Base-by-base conservation (phyloP, 2,113 vertebrate species). In the Melospiza melodia region DNA sequence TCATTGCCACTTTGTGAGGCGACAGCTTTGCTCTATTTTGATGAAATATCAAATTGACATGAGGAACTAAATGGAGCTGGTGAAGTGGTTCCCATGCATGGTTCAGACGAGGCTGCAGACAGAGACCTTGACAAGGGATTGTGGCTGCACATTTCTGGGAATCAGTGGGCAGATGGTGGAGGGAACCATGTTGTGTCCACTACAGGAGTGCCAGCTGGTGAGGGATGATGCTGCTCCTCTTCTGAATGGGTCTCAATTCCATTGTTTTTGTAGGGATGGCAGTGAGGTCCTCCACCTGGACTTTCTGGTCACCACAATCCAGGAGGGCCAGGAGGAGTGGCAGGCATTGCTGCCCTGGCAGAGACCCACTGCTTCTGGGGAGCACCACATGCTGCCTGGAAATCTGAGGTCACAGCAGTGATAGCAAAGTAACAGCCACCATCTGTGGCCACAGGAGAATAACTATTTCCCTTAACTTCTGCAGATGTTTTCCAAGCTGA, bases 1-100 rank as follows among this genome's bases (percentile, higher is more conserved):
- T 17, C 12, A 37, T 74, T 5, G 0, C 11, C 3, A 9, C 12
- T 84, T 39, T 63, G 37, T 0, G 0, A 52, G 10, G 51, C 48
- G 6, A 55, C 3, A 49, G 41, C 3, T 63, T 75, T 52, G 9
- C 18, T 68, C 67, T 49, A 7, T 80, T 80, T 59, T 82, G 21
- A 39, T 11, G 24, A 74, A 67, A 51, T 33, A 51, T 57, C 23
- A 61, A 68, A 58, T 16, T 0, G 3, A 78, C 21, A 14, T 0
- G 1, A 25, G 25, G 22, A 68, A 16, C 9, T 43, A 49, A 83
- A 80, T 2, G 7, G 37, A 80, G 49, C 7, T 10, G 3, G 31
- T 3, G 7, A 71, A 77, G 22, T 14, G 9, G 21, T 28, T 92
- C 25, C 63, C 2, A 1, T 11, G 13, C 19, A 15, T 1, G 2